Evolutionary conservation across 2,113 vertebrate species (phyloP).

Genomic region (Phylloscopus trochiloides): DNA sequence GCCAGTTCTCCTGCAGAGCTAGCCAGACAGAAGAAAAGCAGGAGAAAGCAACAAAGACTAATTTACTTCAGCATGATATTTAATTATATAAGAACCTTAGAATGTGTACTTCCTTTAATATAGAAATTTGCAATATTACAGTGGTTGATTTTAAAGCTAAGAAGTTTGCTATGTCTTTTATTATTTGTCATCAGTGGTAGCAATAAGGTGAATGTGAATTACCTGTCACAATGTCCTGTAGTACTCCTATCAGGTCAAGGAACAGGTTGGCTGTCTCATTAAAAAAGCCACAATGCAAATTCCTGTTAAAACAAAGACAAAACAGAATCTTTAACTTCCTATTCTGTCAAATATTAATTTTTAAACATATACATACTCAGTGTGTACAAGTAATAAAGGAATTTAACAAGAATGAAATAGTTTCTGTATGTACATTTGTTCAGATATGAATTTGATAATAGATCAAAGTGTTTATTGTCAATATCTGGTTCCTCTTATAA

Average conservation of each 20-base stretch:
- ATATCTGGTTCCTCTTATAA: background rate
- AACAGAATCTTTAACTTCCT: constrained; percentile 18
- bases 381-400: background rate
- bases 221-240: constrained; percentile 1
- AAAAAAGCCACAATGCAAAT: background rate
- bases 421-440: accelerated
- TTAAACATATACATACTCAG: background rate
- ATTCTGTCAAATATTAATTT: background rate
- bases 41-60: background rate
- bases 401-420: background rate
- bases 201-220: background rate
- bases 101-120: background rate
- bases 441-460: background rate
- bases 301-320: constrained; percentile 23
- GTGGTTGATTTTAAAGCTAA: background rate
- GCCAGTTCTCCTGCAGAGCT: too few relatives aligned
- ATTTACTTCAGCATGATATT: background rate
- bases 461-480: background rate
- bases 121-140: background rate
- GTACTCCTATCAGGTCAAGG: background rate
- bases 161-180: background rate
- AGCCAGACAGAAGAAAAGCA: too few relatives aligned
- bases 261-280: background rate
- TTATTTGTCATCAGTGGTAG: background rate
- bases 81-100: background rate